Conservation (phyloP, 2,113 vertebrate genomes). For the Saiga tatarica region DNA sequence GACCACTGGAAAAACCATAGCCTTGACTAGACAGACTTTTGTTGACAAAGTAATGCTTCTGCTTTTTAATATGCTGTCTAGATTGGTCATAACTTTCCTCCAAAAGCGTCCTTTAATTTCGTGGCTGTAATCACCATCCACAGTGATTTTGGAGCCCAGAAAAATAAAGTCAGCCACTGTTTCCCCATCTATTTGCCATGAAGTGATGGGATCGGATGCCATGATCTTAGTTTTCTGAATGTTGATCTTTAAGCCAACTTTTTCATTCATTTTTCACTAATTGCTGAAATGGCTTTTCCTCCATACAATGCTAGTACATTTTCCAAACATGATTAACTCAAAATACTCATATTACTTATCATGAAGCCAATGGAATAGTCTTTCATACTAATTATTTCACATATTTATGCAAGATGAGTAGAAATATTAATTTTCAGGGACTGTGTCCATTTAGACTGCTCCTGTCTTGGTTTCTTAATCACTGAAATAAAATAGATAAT, state of each 20-base stretch:
- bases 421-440: neutral
- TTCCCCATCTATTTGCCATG: neutral
- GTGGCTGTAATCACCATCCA: neutral
- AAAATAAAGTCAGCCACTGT: neutral
- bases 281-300: neutral
- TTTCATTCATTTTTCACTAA: neutral
- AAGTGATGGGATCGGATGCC: neutral
- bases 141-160: neutral
- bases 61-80: neutral
- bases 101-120: neutral
- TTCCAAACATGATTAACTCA: conserved; percentile 4
- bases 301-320: neutral
- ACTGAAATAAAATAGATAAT: conserved; percentile 17
- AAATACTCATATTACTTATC: neutral
- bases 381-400: neutral
- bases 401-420: neutral
- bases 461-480: neutral
- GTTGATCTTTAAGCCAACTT: neutral
- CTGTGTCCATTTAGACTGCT: neutral
- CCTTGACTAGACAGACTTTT: neutral
- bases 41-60: neutral
- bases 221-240: neutral
- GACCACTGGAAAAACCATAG: neutral
- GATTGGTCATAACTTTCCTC: neutral
- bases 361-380: neutral